Base-by-base conservation (phyloP, 2,797 vertebrate species). In the Arctocebus calabarensis region DNA sequence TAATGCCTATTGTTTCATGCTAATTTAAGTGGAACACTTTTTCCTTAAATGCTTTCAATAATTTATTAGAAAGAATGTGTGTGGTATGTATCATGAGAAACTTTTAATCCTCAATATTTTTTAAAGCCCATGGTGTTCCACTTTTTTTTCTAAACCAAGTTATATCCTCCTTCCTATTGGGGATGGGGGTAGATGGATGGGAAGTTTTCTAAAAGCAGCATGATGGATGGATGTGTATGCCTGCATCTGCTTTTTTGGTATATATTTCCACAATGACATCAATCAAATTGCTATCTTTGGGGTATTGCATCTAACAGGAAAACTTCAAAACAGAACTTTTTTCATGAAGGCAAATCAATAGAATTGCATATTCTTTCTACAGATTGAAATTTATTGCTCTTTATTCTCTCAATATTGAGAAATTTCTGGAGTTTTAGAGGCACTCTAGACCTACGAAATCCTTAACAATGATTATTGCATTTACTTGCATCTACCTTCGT, bases 311-410 rank as follows among this genome's bases (percentile, higher is more conserved):
- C 64, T 90, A 68, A 43, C 23, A 29, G 7, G 59, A 22, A 4
- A 94, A 88, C 79, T 88, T 59, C 55, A 87, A 81, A 79, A 25
- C 11, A 86, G 73, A 64, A 23, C 1, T 17, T 94, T 95, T 75
- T 75, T n/a, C 10, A 23, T 43, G 66, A 32, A 62, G 22, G 29
- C 9, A 64, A 64, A 48, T 83, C 77, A 87, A 70, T 48, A 71
- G 22, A 95, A 66, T 59, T 74, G 8, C 75, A 25, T 86, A 27
- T 68, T 78, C n/a, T 84, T 84, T 89, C 2, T 22, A 20, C 1
- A 9, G 64, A 27, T 23, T n/a, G 27, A 4, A 22, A 68, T 71
- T 79, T 32, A 68, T 71, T 61, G 3, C 52, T 85, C 7, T 82
- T 85, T 70, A 70, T 90, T 96, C 23, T 71, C 13, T 71, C 14